Evolutionary conservation across 2,113 vertebrate species (phyloP).

Genomic region (Oriolus oriolus): DNA sequence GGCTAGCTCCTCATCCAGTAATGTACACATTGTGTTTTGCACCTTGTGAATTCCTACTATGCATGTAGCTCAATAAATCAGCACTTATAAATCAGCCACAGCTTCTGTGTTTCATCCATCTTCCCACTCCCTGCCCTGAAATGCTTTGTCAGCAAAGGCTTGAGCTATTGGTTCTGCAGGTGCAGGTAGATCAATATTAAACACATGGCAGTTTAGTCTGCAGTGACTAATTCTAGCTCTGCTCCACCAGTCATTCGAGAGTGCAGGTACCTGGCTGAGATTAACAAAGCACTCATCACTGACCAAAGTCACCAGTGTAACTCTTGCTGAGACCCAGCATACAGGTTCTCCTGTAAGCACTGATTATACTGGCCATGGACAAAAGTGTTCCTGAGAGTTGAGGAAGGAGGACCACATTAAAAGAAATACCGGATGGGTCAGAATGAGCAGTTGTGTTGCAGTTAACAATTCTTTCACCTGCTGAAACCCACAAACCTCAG

Average conservation of each 20-base stretch:
- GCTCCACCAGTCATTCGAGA: background rate
- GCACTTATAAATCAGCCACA: background rate
- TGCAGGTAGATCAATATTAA: conserved; percentile 28
- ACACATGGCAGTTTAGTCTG: background rate
- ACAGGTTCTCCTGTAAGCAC: background rate
- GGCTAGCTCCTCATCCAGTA: background rate
- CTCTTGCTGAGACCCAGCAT: background rate
- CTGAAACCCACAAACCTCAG: background rate
- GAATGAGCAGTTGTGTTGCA: background rate
- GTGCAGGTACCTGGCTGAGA: background rate
- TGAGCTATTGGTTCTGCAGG: conserved; percentile 18
- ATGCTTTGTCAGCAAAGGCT: conserved; percentile 26
- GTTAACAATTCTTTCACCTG: background rate
- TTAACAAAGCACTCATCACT: background rate
- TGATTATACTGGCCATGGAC: background rate
- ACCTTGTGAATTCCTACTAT: background rate
- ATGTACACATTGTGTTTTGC: background rate
- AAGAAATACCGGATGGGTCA: background rate
- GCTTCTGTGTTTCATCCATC: background rate
- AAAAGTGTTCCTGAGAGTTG: background rate
- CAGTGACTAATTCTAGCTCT: background rate
- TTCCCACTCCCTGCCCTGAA: background rate
- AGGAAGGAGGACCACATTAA: background rate
- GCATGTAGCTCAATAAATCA: conserved; percentile 1
- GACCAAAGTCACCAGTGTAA: background rate